Base-by-base conservation (phyloP, 2,113 vertebrate species). In the Fulica atra region DNA sequence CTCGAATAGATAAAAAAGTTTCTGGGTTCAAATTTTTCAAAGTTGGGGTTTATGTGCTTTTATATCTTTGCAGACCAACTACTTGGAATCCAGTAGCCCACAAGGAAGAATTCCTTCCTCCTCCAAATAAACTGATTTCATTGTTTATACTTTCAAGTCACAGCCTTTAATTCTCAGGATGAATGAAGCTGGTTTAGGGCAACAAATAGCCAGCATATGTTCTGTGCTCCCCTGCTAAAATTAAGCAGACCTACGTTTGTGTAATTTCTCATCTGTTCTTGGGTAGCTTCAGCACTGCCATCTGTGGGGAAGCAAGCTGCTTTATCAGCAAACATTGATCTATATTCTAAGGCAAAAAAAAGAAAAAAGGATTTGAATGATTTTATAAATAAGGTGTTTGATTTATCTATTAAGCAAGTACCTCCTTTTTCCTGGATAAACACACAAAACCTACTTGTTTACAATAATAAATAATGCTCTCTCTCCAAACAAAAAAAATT, bases 261-360 rank as follows among this genome's bases (percentile, higher is more conserved):
- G 10, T 24, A 70, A 25, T 76, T 78, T 88, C 42, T 91, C 74
- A 91, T 89, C 57, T 93, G 50, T n/a, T 80, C 15, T 40, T 53
- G 40, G 53, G 74, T 65, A 81, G 19, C 29, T 91, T 44, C 76
- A 84, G 42, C 24, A 20, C 31, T 73, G 85, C 93, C 76, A 93
- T 91, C 83, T 92, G 77, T 42, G 68, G 60, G 64, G n/a, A 97
- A 63, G 65, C 68, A 69, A 95, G n/a, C 56, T 86, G 60, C 71
- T 91, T 86, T 56, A 89, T 70, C 82, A 89, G 64, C 76, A 95
- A 85, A 78, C 19, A 70, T 5, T 51, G 16, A 89, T 53, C 28
- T 85, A 15, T 20, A 38, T 44, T 93, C 63, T 82, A 17, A 9
- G 54, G 35, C 2, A 2, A 4, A 3, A 0, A 9, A 19, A 35